Conservation (phyloP, 2,113 vertebrate species). For the Anthoscopus minutus region DNA sequence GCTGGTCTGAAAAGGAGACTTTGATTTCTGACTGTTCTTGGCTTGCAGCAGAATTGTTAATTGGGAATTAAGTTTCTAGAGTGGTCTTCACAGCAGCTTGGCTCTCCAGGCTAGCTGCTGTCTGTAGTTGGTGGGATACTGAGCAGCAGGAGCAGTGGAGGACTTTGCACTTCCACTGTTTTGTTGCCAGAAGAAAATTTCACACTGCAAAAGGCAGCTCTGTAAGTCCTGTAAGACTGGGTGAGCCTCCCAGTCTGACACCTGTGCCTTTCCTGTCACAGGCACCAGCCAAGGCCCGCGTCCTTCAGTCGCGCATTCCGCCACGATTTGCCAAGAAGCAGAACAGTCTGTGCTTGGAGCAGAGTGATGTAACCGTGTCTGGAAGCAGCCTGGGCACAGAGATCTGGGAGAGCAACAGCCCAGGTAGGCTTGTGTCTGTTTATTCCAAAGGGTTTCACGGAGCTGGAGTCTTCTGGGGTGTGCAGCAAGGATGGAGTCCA, state of each 20-base stretch:
- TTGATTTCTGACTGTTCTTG: neutral
- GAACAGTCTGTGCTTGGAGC: constrained; percentile 83
- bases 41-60: neutral
- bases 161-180: neutral
- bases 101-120: neutral
- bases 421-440: constrained; percentile 68
- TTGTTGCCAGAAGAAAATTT: neutral
- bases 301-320: constrained; percentile 89
- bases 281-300: constrained; percentile 83
- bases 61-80: neutral
- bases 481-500: fast-evolving
- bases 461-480: neutral
- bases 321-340: constrained; percentile 98
- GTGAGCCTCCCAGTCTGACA: neutral
- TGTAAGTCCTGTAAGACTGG: neutral
- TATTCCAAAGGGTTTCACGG: neutral
- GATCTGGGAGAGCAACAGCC: constrained; percentile 94
- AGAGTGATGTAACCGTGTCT: constrained; percentile 79
- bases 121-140: neutral
- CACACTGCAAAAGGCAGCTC: neutral
- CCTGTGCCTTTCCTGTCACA: constrained; percentile 10
- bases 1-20: neutral
- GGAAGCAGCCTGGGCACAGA: constrained; percentile 90
- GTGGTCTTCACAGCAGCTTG: neutral
- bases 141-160: neutral